Evolutionary conservation across 2,888 invertebrate species (phyloP).

Genomic region (Dryococelus australis): DNA sequence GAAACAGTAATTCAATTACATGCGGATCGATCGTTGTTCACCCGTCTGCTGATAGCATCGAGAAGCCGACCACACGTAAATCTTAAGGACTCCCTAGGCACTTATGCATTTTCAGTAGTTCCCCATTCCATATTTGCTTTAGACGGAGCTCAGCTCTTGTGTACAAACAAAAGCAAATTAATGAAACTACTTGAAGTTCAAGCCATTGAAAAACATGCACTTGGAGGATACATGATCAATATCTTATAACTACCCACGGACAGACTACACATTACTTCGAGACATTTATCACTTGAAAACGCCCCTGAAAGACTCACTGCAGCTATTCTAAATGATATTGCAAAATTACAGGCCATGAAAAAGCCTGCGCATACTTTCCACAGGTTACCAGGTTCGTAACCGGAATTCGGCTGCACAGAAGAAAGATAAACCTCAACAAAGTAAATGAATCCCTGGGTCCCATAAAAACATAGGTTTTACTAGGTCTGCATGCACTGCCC

Average conservation of each 20-base stretch:
- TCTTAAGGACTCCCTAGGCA: slow-evolving; percentile 6
- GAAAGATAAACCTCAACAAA: neutral
- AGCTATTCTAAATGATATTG: slow-evolving; percentile 27
- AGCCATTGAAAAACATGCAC: neutral
- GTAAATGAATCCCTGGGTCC: neutral
- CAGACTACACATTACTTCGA: neutral
- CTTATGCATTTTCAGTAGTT: slow-evolving; percentile 24
- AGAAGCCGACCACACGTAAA: slow-evolving; percentile 3
- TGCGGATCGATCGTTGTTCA: neutral
- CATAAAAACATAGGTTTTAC: neutral
- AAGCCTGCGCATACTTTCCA: neutral
- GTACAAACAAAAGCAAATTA: slow-evolving; percentile 13
- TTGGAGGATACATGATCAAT: neutral
- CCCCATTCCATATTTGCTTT: neutral
- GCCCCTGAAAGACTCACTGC: neutral
- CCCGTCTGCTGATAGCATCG: neutral
- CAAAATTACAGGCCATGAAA: slow-evolving; percentile 28
- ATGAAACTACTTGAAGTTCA: neutral
- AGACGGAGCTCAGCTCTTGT: neutral
- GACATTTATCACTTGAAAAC: neutral
- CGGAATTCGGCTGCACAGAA: neutral
- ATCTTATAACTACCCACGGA: neutral
- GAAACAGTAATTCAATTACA: neutral
- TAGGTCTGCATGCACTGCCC: neutral
- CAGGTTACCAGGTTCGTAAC: neutral